phyloP scores from a whole-genome alignment of 2,888 invertebrate genomes.

The Lepidochitona cinerea region DNA sequence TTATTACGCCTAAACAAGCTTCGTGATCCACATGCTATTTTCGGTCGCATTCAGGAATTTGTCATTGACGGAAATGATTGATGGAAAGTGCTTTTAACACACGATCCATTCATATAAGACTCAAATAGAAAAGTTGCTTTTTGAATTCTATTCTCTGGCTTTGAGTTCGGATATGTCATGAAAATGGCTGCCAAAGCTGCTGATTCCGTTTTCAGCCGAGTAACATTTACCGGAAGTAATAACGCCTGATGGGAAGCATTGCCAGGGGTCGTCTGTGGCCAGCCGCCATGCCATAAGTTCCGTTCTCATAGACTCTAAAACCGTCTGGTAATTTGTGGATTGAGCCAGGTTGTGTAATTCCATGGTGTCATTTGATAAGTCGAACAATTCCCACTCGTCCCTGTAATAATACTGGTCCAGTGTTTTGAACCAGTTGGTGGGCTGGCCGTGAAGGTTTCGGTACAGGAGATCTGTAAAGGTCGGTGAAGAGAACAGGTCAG shows the following conservation, averaged over 20 bases:
- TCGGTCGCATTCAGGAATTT: too few species aligned
- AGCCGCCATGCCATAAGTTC: conserved; percentile 82
- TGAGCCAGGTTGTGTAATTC: conserved; percentile 82
- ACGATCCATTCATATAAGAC: too few species aligned
- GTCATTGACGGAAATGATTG: too few species aligned
- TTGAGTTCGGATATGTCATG: too few species aligned
- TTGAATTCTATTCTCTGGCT: too few species aligned
- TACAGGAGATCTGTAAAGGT: conserved; percentile 91
- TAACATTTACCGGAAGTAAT: conserved; percentile 70
- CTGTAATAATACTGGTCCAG: conserved; percentile 85
- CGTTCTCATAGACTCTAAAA: conserved; percentile 74
- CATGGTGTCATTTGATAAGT: conserved; percentile 82
- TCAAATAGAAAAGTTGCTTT: too few species aligned
- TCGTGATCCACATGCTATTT: too few species aligned
- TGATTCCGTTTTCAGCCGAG: too few species aligned
- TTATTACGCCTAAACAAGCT: too few species aligned
- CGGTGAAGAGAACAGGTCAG: conserved; percentile 89
- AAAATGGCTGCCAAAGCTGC: too few species aligned
- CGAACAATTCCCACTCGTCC: conserved; percentile 90
- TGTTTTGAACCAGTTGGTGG: conserved; percentile 85
- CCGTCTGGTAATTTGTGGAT: conserved; percentile 64
- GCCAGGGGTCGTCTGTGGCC: conserved; percentile 87
- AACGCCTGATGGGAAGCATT: conserved; percentile 85
- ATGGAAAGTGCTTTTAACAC: too few species aligned
- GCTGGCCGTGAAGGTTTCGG: conserved; percentile 78